Evolutionary conservation across 2,888 invertebrate species (phyloP).

Genomic region (Tortrix viridana): DNA sequence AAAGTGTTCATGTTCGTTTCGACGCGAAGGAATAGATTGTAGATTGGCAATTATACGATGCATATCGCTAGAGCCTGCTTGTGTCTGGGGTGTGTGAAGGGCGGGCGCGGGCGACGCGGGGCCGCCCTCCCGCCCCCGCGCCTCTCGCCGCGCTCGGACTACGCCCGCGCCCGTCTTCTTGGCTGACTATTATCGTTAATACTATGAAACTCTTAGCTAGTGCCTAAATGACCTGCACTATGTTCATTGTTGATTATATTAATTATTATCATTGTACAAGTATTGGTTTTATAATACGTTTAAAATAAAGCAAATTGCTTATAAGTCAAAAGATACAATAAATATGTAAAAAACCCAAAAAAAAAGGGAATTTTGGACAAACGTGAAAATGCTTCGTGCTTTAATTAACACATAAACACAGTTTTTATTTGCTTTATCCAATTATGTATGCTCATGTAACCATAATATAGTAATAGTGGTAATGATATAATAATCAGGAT

Average conservation of each 20-base stretch:
- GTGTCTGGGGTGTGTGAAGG: neutral
- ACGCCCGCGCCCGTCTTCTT: neutral
- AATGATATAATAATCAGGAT: conserved; percentile 59
- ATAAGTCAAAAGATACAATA: conserved; percentile 20
- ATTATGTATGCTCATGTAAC: conserved; percentile 63
- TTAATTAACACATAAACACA: conserved; percentile 48
- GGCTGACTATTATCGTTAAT: conserved; percentile 6
- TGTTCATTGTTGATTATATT: conserved; percentile 21
- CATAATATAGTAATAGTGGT: conserved; percentile 62
- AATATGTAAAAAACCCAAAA: conserved; percentile 58
- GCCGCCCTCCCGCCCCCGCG: neutral
- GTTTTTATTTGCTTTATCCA: conserved; percentile 52
- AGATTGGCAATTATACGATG: conserved; percentile 4
- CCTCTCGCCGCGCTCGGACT: neutral
- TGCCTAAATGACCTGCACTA: conserved; percentile 25
- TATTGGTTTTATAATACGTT: conserved; percentile 19
- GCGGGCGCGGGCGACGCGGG: neutral
- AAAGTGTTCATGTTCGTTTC: conserved; percentile 31
- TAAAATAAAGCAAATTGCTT: conserved; percentile 9
- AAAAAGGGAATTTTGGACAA: conserved; percentile 77
- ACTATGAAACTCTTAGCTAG: conserved; percentile 23
- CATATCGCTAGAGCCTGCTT: neutral
- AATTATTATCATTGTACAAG: conserved; percentile 12
- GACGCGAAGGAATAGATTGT: conserved; percentile 14
- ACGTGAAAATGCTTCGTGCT: conserved; percentile 58